Evolutionary conservation across 2,797 vertebrate genomes (phyloP), one percentile per base, ranked within the genome.

Genomic region (Sebastes aleutianus): DNA sequence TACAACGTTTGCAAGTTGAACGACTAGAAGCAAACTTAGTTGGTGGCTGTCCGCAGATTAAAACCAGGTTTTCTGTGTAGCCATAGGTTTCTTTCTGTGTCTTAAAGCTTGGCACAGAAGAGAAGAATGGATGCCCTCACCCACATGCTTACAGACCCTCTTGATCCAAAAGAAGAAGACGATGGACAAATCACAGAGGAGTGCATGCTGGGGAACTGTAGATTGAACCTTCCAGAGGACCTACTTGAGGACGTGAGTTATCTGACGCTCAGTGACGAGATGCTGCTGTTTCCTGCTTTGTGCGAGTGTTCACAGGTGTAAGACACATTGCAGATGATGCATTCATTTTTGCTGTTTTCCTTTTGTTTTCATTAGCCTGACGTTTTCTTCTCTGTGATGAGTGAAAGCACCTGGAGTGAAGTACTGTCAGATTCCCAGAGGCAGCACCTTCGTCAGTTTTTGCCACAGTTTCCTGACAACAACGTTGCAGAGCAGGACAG

Each of bases 361-460:
- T 62, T 39, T 70, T 83, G 53, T 78, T 86, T 68, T 62, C 53
- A 74, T 88, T 88, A 99, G 98, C 97, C 98, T 0, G 98, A 99
- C 20, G 96, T 99, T 76, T 99, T 99, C 93, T 99, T 99, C 79
- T 97, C 98, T 2, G 98, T 99, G 43, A 89, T 99, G 95, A 98
- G 98, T 68, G 92, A 97, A 74, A 97, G 94, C 63, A 99, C 98
- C 0, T 99, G 99, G 99, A 95, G 93, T 80, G 96, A 97, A 43
- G 97, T 99, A 1, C 89, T 99, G 76, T 95, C 97, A 50, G 97
- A 98, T 12, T 95, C 95, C 0, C 98, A 99, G 76, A 96, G 93
- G 66, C 96, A 97, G 27, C 97, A 98, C 77, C 96, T 99, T 3
- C 95, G 96, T 66, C 97, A 97, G 85, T 97, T 99, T 87, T 94